Conservation (phyloP, 1,140 invertebrate species). For the Drosophila watanabei region DNA sequence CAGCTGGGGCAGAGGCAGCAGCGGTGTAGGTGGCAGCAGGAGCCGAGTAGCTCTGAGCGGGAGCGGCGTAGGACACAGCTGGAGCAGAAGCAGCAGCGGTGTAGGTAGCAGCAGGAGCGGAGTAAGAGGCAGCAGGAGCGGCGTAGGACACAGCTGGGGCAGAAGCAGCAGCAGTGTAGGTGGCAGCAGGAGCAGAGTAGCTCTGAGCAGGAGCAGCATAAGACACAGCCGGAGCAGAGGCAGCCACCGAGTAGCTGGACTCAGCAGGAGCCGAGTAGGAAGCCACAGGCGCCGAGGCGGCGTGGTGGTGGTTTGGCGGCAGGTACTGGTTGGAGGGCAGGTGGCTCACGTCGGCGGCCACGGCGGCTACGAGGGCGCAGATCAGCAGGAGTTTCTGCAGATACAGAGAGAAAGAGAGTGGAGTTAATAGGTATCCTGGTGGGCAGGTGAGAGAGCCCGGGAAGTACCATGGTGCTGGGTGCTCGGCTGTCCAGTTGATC, state of each 20-base stretch:
- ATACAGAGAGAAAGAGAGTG: constrained; percentile 11
- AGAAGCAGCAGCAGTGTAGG: constrained; percentile 39
- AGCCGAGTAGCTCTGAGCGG: constrained; percentile 27
- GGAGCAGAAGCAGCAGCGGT: constrained; percentile 56
- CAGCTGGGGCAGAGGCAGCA: constrained; percentile 60
- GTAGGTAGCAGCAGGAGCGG: constrained; percentile 55
- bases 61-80: constrained; percentile 48
- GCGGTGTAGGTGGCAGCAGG: constrained; percentile 46
- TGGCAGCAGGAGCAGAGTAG: constrained; percentile 51
- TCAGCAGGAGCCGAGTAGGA: constrained; percentile 47
- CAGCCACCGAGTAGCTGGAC: constrained; percentile 47
- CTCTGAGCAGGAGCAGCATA: constrained; percentile 42
- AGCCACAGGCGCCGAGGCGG: constrained; percentile 55
- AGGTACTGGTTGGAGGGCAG: constrained; percentile 75
- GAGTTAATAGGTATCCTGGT: constrained; percentile 22
- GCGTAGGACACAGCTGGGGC: constrained; percentile 31
- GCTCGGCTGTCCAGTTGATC: constrained; percentile 69
- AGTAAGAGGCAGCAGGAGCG: constrained; percentile 46
- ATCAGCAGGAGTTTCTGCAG: constrained; percentile 78
- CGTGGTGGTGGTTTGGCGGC: constrained; percentile 52
- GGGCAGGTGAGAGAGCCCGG: constrained; percentile 9
- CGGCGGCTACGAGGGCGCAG: constrained; percentile 73
- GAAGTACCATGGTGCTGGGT: constrained; percentile 75
- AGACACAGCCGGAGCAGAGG: constrained; percentile 54
- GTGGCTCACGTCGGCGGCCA: constrained; percentile 77